These are phyloP conservation scores for Scomber japonicus DNA, from an alignment of 2,113 vertebrate species.

Conservation along the genomic window DNA sequence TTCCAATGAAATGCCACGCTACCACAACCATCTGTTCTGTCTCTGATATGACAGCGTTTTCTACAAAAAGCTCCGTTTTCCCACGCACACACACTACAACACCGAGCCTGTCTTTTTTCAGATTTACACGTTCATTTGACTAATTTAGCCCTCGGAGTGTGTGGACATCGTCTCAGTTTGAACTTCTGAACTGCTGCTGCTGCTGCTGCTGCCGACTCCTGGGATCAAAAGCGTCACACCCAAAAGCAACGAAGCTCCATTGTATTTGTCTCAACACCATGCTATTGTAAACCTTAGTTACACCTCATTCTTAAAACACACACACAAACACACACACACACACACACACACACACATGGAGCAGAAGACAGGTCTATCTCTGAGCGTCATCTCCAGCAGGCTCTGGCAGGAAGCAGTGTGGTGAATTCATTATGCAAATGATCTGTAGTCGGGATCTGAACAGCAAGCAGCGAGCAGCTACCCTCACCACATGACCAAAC, in stretches of 20 bases:
- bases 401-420: constrained; percentile 66
- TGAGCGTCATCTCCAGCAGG: constrained; percentile 50
- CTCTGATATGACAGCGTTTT: too few relatives aligned
- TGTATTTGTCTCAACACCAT: background rate
- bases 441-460: constrained; percentile 40
- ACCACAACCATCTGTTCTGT: too few relatives aligned
- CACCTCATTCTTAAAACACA: background rate
- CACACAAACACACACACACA: constrained; percentile 10
- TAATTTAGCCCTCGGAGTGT: too few relatives aligned
- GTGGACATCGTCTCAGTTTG: too few relatives aligned
- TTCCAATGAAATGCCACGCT: too few relatives aligned
- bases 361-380: constrained; percentile 33
- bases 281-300: constrained; percentile 6
- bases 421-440: constrained; percentile 76
- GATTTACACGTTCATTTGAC: too few relatives aligned
- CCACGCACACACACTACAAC: too few relatives aligned
- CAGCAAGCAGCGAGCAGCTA: constrained; percentile 30
- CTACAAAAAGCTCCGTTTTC: too few relatives aligned
- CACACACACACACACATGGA: constrained; percentile 29
- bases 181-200: too few relatives aligned
- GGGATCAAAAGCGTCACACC: background rate
- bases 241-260: background rate
- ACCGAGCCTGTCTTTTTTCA: too few relatives aligned
- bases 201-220: too few relatives aligned
- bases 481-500: constrained; percentile 64